Conservation (phyloP, 2,113 vertebrate genomes). For the Furnarius figulus region DNA sequence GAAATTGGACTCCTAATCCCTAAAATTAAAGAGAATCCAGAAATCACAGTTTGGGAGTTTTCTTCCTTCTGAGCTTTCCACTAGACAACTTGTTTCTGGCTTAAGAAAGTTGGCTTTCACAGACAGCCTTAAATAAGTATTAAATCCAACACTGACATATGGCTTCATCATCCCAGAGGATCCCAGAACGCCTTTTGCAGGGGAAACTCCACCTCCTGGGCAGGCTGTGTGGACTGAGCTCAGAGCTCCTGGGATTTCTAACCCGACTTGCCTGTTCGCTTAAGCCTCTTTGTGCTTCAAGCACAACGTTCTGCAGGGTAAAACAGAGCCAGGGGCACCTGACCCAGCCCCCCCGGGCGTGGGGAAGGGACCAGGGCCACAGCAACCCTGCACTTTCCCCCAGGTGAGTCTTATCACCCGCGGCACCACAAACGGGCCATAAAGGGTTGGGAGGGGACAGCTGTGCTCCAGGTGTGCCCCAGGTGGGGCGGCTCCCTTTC, state of each 20-base stretch:
- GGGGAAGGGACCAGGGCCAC: background rate
- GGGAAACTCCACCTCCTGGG: background rate
- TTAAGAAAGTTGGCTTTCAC: background rate
- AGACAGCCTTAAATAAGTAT: background rate
- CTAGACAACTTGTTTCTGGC: background rate
- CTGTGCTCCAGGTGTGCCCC: background rate
- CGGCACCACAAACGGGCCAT: background rate
- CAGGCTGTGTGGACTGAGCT: background rate
- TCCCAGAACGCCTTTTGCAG: background rate
- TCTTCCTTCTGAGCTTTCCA: background rate
- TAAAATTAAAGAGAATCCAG: background rate
- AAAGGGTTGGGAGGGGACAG: background rate
- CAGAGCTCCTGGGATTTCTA: background rate
- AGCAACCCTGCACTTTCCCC: background rate
- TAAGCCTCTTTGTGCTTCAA: background rate
- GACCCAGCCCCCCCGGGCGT: background rate
- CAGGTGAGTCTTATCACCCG: background rate
- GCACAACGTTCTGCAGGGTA: background rate
- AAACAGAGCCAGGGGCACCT: background rate
- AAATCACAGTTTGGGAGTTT: background rate
- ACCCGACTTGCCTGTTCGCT: accelerated
- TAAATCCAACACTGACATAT: background rate
- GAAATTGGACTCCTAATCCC: background rate
- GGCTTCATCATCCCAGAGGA: background rate
- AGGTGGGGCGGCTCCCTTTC: background rate